Evolutionary conservation across 2,113 vertebrate species (phyloP).

Genomic region (Nothocercus julius): DNA sequence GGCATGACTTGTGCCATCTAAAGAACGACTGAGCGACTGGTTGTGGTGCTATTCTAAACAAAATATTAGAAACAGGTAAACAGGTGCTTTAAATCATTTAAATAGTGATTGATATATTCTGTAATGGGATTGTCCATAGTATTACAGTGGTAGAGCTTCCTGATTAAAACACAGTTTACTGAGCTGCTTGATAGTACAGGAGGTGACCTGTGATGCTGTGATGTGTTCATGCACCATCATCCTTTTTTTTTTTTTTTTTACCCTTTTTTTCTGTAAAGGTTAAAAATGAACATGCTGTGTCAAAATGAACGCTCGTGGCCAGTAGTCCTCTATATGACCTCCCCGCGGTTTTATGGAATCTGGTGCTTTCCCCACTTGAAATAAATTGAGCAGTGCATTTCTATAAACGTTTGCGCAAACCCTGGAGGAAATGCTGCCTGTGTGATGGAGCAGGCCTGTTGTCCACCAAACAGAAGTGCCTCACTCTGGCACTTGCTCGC

Average conservation of each 20-base stretch:
- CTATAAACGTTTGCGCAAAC: fast-evolving
- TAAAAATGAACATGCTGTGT: not conserved
- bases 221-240: not conserved
- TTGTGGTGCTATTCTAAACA: fast-evolving
- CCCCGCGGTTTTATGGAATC: too few species aligned
- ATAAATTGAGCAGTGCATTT: not conserved
- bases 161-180: fast-evolving
- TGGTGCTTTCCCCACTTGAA: fast-evolving
- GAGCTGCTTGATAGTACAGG: not conserved
- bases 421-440: fast-evolving
- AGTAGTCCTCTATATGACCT: not conserved
- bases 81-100: not conserved
- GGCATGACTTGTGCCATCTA: not conserved
- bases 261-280: not conserved
- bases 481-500: not conserved
- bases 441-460: not conserved
- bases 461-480: not conserved
- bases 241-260: too few species aligned
- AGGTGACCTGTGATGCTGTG: not conserved
- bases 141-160: not conserved
- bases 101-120: not conserved
- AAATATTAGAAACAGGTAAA: not conserved
- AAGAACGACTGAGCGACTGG: not conserved
- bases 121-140: not conserved
- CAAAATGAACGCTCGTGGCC: fast-evolving